Conservation (phyloP, 1,140 invertebrate species). For the Eriocheir sinensis region DNA sequence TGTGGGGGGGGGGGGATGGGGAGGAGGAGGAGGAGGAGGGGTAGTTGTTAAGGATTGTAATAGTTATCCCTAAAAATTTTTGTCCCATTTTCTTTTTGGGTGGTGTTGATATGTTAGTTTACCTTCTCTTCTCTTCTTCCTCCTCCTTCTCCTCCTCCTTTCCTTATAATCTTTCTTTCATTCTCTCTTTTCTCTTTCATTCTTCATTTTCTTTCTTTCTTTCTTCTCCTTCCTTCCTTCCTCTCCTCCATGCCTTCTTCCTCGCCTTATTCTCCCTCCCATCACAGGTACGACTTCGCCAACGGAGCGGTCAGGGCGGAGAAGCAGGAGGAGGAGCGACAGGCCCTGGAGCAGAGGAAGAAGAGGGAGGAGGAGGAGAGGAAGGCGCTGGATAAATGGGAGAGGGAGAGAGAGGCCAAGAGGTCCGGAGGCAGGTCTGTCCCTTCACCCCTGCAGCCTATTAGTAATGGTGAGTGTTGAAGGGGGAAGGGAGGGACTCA, state of each 20-base stretch:
- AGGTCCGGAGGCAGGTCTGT: background rate
- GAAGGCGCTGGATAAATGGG: no score
- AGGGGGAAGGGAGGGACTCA: no score
- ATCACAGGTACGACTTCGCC: slow-evolving; percentile 54
- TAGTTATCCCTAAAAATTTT: no score
- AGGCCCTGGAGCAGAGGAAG: slow-evolving; percentile 58
- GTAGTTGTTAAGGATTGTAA: no score
- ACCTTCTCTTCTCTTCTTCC: no score
- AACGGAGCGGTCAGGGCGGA: slow-evolving; percentile 69
- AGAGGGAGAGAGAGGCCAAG: background rate
- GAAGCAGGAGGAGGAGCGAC: slow-evolving; percentile 69
- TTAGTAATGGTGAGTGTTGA: background rate
- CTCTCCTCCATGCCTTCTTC: background rate
- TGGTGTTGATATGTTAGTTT: no score
- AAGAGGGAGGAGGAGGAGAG: background rate
- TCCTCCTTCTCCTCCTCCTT: no score
- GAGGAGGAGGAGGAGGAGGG: no score
- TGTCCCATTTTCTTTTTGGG: no score
- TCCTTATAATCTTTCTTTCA: no score
- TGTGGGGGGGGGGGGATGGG: no score
- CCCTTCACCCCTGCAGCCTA: background rate
- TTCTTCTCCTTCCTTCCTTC: background rate
- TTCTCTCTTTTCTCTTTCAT: background rate
- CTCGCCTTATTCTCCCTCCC: no score
- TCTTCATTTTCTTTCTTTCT: background rate